Conservation (phyloP, 1,140 invertebrate species). For the Bombus affinis region DNA sequence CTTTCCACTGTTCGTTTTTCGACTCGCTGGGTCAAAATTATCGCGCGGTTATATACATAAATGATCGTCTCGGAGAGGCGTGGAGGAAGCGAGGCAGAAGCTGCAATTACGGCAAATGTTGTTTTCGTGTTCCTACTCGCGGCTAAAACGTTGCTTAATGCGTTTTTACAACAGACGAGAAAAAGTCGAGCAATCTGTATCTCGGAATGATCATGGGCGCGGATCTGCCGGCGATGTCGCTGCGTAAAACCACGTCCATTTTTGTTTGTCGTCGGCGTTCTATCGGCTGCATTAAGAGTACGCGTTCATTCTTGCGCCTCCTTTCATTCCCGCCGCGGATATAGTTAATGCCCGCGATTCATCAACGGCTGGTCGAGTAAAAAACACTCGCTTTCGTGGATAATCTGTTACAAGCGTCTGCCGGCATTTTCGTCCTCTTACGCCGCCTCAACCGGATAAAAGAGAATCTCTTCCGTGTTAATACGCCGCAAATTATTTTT, state of each 20-base stretch:
- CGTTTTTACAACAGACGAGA: neutral
- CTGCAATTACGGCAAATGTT: constrained; percentile 41
- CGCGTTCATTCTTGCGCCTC: neutral
- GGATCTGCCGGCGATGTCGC: neutral
- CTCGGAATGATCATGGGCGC: constrained; percentile 2
- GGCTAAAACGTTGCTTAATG: constrained; percentile 11
- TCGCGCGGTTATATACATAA: constrained; percentile 7
- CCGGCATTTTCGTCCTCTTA: neutral
- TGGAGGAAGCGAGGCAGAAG: neutral
- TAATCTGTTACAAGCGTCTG: neutral
- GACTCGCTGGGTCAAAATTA: neutral
- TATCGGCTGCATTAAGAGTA: neutral
- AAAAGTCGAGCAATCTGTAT: constrained; percentile 22
- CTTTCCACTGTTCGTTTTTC: neutral
- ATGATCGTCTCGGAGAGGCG: neutral
- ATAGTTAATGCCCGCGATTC: constrained; percentile 6
- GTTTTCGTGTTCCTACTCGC: constrained; percentile 18
- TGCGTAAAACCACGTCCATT: neutral
- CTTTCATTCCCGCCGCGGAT: no score
- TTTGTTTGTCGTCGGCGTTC: neutral
- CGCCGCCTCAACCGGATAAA: no score
- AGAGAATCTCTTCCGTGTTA: neutral
- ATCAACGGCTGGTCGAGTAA: neutral
- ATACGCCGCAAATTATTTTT: neutral
- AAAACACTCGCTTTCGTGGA: neutral